A percentile compares a stretch with the other conserved stretches of the same genome.
phyloP scores from a whole-genome alignment of 2,113 vertebrate genomes.

The Furnarius figulus region DNA sequence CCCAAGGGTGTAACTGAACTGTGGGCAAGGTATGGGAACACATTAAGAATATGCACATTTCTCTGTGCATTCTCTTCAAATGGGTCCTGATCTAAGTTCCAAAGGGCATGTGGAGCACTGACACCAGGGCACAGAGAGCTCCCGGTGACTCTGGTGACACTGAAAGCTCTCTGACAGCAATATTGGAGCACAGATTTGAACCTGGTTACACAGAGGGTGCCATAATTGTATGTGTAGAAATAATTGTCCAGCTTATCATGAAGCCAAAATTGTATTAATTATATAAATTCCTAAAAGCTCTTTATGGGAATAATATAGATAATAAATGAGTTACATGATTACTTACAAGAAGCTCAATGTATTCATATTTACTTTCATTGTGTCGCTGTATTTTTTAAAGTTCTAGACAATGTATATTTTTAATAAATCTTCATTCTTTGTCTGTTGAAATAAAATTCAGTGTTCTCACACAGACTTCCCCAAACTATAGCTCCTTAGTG shows the following conservation, averaged over 20 bases:
- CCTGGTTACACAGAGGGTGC: background rate
- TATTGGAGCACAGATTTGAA: background rate
- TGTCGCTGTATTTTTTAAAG: background rate
- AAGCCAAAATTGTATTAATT: background rate
- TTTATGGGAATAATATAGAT: background rate
- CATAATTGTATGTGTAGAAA: background rate
- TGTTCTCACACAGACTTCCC: background rate
- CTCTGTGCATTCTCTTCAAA: background rate
- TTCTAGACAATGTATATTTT: background rate
- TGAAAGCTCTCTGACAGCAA: background rate
- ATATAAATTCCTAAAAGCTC: background rate
- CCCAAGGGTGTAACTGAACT: background rate
- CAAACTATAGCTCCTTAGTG: background rate
- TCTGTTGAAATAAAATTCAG: background rate
- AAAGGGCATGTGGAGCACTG: background rate
- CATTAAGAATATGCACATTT: accelerated
- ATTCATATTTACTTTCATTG: background rate
- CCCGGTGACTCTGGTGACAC: background rate
- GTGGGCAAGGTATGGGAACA: background rate
- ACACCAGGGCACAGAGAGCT: accelerated
- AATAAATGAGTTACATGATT: background rate
- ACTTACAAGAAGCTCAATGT: background rate
- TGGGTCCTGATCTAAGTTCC: background rate
- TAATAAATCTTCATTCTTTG: background rate
- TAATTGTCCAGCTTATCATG: background rate